Conservation (phyloP, 2,113 vertebrate genomes). For the Anguilla japonica region DNA sequence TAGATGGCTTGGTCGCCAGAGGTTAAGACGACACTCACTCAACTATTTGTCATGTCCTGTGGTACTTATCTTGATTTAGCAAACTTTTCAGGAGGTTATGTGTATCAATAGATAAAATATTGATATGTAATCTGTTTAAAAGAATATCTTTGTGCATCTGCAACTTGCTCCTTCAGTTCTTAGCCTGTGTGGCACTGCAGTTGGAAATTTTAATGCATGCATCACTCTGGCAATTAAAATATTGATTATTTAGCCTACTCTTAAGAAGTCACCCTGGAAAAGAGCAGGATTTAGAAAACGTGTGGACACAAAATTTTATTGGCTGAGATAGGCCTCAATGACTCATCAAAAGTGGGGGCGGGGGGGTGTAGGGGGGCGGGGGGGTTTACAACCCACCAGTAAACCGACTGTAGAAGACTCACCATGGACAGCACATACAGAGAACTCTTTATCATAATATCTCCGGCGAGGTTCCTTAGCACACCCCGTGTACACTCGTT, state of each 20-base stretch:
- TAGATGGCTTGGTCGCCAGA: too few species aligned
- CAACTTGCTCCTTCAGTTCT: background rate
- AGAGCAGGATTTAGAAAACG: slow-evolving; percentile 24
- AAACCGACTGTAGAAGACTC: background rate
- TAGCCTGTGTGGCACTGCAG: background rate
- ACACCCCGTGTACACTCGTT: slow-evolving; percentile 10
- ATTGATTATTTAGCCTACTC: slow-evolving; percentile 39
- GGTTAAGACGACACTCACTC: too few species aligned
- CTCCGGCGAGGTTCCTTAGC: slow-evolving; percentile 12
- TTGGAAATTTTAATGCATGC: slow-evolving; percentile 20
- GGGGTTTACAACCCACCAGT: background rate
- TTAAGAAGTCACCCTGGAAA: slow-evolving; percentile 37
- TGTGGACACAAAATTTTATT: slow-evolving; percentile 21
- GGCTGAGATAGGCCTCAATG: slow-evolving; percentile 27
- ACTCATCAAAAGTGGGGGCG: background rate
- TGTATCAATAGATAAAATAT: background rate
- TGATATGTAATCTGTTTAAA: background rate
- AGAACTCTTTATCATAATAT: slow-evolving; percentile 21
- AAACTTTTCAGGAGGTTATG: background rate
- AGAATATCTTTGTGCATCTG: background rate
- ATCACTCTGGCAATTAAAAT: slow-evolving; percentile 34
- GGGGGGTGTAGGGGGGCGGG: too few species aligned
- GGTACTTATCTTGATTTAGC: background rate
- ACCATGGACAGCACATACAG: background rate
- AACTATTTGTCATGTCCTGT: too few species aligned